phyloP scores from a whole-genome alignment of 2,888 invertebrate genomes.

The Argynnis bischoffii region DNA sequence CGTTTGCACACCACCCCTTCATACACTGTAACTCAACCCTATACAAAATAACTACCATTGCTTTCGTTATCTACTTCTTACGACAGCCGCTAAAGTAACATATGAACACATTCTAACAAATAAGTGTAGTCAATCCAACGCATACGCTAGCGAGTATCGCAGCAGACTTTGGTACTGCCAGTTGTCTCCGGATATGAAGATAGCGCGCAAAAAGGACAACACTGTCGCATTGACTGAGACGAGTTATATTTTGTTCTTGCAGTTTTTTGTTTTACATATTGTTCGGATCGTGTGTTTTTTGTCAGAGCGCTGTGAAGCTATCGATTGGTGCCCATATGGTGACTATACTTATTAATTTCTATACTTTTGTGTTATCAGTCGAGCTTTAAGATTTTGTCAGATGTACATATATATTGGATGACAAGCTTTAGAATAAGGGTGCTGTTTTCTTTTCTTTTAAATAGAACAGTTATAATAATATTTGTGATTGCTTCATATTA shows the following conservation, averaged over 20 bases:
- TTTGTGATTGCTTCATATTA: no score
- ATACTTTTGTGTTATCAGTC: background rate
- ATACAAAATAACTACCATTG: no score
- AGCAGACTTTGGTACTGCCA: slow-evolving; percentile 17
- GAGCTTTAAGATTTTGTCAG: background rate
- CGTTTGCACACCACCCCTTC: slow-evolving; percentile 10
- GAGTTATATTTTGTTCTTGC: slow-evolving; percentile 66
- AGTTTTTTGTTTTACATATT: slow-evolving; percentile 55
- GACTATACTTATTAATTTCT: slow-evolving; percentile 18
- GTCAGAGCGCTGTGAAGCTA: slow-evolving; percentile 54
- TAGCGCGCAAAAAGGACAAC: slow-evolving; percentile 73
- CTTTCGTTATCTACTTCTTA: background rate
- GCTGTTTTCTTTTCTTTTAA: no score
- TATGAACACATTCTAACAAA: background rate
- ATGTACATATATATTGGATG: no score
- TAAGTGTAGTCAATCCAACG: slow-evolving; percentile 5
- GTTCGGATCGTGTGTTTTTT: slow-evolving; percentile 54
- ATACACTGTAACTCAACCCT: no score
- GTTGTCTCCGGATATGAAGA: slow-evolving; percentile 74
- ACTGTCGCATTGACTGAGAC: slow-evolving; percentile 41
- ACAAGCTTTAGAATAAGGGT: no score
- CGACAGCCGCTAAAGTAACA: slow-evolving; percentile 4
- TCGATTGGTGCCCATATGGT: slow-evolving; percentile 53
- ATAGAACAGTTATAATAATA: no score
- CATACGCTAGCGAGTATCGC: slow-evolving; percentile 14